A percentile compares a stretch with the other conserved stretches of the same genome.
Conservation (phyloP, 2,113 vertebrate genomes). For the Smithornis capensis region DNA sequence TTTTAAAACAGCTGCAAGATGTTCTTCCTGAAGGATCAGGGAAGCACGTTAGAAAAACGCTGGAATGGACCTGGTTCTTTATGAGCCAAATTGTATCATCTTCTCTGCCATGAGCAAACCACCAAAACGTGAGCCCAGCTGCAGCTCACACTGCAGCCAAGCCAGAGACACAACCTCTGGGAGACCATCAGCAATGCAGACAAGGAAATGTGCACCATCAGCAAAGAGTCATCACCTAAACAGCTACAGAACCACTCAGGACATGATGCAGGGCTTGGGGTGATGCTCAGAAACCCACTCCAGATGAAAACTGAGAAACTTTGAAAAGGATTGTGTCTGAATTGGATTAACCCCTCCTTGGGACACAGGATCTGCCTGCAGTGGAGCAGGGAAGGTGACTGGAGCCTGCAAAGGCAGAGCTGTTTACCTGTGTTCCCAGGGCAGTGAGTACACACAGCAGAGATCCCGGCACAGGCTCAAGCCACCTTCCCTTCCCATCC, state of each 20-base stretch:
- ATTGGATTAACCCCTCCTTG: neutral
- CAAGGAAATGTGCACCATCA: neutral
- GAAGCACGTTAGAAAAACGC: neutral
- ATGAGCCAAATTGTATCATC: neutral
- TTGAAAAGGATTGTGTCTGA: neutral
- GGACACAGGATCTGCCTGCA: neutral
- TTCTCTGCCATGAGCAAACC: neutral
- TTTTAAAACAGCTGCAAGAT: constrained; percentile 39
- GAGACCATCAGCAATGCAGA: neutral
- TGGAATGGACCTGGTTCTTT: constrained; percentile 19
- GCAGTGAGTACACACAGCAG: neutral
- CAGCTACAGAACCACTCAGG: neutral
- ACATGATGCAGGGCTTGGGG: neutral
- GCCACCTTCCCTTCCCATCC: neutral
- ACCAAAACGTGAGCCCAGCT: neutral
- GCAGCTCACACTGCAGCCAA: neutral
- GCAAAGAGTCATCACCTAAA: neutral
- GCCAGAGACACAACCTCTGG: neutral
- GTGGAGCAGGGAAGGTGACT: neutral
- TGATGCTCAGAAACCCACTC: neutral
- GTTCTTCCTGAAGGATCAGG: constrained; percentile 29
- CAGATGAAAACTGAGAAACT: neutral
- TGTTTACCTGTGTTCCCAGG: neutral
- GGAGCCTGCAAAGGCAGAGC: neutral
- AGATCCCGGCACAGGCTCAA: neutral